Conservation (phyloP, 2,113 vertebrate species). For the Thinocorus orbignyianus region DNA sequence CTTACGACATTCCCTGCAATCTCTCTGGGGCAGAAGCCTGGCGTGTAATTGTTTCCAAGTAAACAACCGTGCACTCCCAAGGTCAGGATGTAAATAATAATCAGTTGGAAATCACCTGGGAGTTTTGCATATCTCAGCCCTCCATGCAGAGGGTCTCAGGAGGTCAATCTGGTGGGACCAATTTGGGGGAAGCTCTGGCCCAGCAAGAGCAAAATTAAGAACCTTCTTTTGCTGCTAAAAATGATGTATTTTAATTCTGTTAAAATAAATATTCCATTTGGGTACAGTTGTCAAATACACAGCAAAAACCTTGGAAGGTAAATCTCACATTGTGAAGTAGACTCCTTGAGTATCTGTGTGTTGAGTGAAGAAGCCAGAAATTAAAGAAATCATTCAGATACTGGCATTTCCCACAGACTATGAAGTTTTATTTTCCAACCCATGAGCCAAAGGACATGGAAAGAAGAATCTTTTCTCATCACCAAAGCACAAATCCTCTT, state of each 20-base stretch:
- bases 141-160: neutral
- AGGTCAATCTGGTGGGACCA: neutral
- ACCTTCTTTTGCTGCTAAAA: neutral
- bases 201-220: neutral
- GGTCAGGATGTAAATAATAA: neutral
- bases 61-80: neutral
- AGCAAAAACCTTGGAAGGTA: neutral
- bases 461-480: neutral
- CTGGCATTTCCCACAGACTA: neutral
- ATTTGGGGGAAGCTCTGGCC: neutral
- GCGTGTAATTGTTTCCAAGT: neutral
- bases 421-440: neutral
- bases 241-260: fast-evolving
- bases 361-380: neutral
- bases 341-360: neutral
- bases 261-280: too few relatives aligned
- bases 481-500: neutral
- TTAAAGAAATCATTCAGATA: neutral
- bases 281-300: fast-evolving
- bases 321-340: neutral
- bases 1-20: neutral
- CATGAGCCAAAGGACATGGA: neutral
- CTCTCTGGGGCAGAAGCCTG: neutral
- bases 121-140: neutral
- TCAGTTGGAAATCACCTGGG: neutral